Conservation (phyloP, 2,888 invertebrate genomes). For the Lutraria lutraria region DNA sequence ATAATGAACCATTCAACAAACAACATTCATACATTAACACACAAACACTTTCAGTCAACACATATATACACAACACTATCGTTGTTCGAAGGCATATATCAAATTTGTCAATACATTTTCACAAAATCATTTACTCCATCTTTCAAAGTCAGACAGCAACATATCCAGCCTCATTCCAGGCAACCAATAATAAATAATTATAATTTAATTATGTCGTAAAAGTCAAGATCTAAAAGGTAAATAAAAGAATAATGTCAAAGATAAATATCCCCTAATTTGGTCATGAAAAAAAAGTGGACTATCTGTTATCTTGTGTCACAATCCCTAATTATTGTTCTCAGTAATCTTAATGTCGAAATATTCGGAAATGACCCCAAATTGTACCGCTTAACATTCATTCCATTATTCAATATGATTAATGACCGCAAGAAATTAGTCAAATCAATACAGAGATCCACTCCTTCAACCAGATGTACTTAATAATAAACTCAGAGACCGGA, state of each 20-base stretch:
- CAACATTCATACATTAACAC: not conserved
- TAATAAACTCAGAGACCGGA: not conserved
- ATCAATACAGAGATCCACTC: not conserved
- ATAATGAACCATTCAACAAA: not conserved
- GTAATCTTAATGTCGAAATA: not conserved
- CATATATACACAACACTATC: not conserved
- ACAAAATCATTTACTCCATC: not conserved
- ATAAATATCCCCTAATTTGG: too few relatives aligned
- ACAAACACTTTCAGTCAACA: not conserved
- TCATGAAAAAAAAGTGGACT: too few relatives aligned
- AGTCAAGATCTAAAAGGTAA: too few relatives aligned
- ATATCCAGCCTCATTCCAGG: not conserved
- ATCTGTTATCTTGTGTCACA: too few relatives aligned
- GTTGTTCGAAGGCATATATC: not conserved
- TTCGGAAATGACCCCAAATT: not conserved
- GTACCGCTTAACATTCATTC: conserved; percentile 21
- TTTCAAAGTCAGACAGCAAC: not conserved
- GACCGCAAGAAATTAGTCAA: not conserved
- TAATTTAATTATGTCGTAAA: not conserved
- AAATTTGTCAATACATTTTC: not conserved
- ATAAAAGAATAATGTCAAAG: too few relatives aligned
- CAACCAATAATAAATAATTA: not conserved
- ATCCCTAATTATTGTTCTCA: not conserved
- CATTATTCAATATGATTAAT: not conserved
- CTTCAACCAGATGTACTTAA: not conserved